Evolutionary conservation across 1,140 invertebrate species (phyloP), one percentile per base, ranked within the genome.

Genomic region (Zaprionus ornatus): DNA sequence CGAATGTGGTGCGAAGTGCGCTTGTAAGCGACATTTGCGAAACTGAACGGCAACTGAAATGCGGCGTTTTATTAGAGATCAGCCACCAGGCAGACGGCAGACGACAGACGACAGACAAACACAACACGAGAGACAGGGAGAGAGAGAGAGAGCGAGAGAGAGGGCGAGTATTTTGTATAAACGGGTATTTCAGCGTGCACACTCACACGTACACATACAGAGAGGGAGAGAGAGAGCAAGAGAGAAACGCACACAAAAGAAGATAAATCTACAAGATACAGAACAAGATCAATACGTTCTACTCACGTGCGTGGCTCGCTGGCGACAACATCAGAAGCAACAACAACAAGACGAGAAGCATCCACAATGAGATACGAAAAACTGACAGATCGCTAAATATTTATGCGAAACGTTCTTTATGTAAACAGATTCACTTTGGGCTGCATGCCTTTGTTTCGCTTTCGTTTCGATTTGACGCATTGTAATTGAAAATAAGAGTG

Each of bases 31-130:
- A 90, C 83, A 91, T 91, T 80, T 62, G 76, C 87, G 77, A 83
- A 91, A 91, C 91, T 91, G 90, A 91, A 85, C 85, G 83, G 80
- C 80, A 77, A 82, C 79, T 85, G 72, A 85, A 91, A 79, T 91
- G 90, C 88, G 90, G 87, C 85, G 84, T 90, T 88, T 90, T 88
- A 87, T 87, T 87, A 87, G 84, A 87, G 84, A 87, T 77, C 81
- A 72, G 74, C 62, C 81, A 76, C 61, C 63, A 29, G 15, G 27
- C 52, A 35, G 48, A 27, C 59, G 40, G 29, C 52, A 29, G 21
- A 23, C 52, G 25, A 10, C 62, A 72, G 68, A 57, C 29, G 68
- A 21, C 55, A 56, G 19, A 29, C 55, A 57, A n/a, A 57, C 27
- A 55, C 23, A 35, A 4, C 40, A 12, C 27, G 40, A 45, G 32